Conservation (phyloP, 2,797 vertebrate species). For the Sebastes paucispinis region DNA sequence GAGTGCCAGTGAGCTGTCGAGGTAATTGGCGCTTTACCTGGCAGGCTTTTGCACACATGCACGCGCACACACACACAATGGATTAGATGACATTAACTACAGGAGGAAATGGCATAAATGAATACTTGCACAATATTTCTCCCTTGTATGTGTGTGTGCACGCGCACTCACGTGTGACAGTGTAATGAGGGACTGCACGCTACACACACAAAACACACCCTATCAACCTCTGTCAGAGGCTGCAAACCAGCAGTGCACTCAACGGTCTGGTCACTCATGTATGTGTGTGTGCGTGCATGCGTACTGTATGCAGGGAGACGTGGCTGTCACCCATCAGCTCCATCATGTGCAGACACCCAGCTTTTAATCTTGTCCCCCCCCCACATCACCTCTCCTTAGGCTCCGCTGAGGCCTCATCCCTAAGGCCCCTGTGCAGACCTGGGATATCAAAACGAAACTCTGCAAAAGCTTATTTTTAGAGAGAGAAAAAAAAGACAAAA, state of each 20-base stretch:
- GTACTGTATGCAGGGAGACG: constrained; percentile 33
- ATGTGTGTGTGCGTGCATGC: not conserved
- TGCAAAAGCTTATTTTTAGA: constrained; percentile 41
- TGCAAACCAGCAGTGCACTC: constrained; percentile 57
- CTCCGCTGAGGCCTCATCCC: constrained; percentile 39
- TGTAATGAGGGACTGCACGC: constrained; percentile 74
- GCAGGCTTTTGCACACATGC: constrained; percentile 53
- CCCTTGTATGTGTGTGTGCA: not conserved
- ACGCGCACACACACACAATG: constrained; percentile 28
- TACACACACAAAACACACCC: constrained; percentile 67
- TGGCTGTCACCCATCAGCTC: constrained; percentile 71
- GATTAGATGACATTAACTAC: constrained; percentile 73
- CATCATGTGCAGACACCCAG: constrained; percentile 66
- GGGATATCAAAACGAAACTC: constrained; percentile 52
- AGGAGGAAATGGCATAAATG: constrained; percentile 71
- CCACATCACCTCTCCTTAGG: not conserved
- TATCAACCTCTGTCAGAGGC: constrained; percentile 72
- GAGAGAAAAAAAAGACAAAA: not conserved
- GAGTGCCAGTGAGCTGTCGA: constrained; percentile 66
- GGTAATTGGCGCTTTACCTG: constrained; percentile 82
- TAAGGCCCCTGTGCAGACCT: constrained; percentile 42
- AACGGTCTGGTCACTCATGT: constrained; percentile 3
- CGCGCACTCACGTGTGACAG: constrained; percentile 37
- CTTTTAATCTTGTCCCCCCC: constrained; percentile 51
- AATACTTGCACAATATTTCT: constrained; percentile 51